Evolutionary conservation across 2,888 invertebrate genomes (phyloP), one percentile per base, ranked within the genome.

Genomic region (Drosophila eohydei): DNA sequence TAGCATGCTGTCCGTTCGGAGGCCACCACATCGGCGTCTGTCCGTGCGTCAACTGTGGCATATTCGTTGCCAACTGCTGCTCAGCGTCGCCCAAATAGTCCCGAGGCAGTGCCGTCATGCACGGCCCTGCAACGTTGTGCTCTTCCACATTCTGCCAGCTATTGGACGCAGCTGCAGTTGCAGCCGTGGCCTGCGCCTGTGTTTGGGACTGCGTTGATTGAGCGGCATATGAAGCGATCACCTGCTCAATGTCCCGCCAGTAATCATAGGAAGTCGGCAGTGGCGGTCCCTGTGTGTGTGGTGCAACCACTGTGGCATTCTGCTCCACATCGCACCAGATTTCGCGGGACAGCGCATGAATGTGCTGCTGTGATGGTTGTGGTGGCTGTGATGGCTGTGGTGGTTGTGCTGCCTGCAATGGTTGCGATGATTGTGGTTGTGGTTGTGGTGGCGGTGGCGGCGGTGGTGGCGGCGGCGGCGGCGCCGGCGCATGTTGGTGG

Each of bases 191-290:
- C 32, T 11, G 50, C 6, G 8, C 3, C 28, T 0, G 52, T 14
- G 38, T 1, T 9, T 54, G 44, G 1, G 44, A 0, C 46, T 38
- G 48, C 14, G 11, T 2, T 8, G 36, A 11, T 4, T 58, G 38
- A 6, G 14, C 14, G 5, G 21, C 30, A 14, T 16, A 58, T 2
- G 48, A 30, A 4, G 48, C 38, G 9, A 58, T 58, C 21, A 48
- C 2, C 7, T 58, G 48, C 12, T 48, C 58, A 21, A 58, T 58
- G 38, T 58, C 58, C 9, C 11, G 28, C 48, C 58, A 48, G 9
- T 48, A 58, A 7, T 58, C 58, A 38, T 48, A 48, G 5, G 58
- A 48, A 1, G 38, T 12, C 0, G 58, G 48, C 7, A 14, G 14
- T 38, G 30, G 5, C 9, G 48, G 6, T 12, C 2, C 4, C 12